Evolutionary conservation across 2,797 vertebrate genomes (phyloP).

Genomic region (Pachyuromys duprasi): DNA sequence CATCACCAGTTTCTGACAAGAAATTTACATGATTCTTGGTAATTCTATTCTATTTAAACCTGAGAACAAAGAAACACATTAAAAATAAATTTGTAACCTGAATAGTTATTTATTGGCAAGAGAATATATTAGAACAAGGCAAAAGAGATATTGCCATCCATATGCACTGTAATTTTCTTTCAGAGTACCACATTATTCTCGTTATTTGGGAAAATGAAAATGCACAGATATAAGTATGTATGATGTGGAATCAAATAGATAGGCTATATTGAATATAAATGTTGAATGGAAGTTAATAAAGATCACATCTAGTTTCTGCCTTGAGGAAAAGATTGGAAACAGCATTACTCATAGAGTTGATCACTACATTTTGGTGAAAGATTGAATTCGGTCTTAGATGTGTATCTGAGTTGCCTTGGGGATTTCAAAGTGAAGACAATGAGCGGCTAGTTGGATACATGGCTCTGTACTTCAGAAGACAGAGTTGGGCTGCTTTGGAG

Average conservation of each 20-base stretch:
- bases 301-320: background rate
- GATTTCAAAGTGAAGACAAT: background rate
- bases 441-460: background rate
- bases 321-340: slow-evolving; percentile 12
- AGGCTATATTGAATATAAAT: background rate
- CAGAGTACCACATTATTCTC: background rate
- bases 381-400: background rate
- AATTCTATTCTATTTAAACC: background rate
- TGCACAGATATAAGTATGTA: background rate
- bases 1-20: background rate
- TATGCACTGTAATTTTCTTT: background rate
- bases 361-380: background rate
- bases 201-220: slow-evolving; percentile 19
- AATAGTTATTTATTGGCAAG: background rate
- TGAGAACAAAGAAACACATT: background rate
- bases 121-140: background rate
- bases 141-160: background rate
- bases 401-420: background rate
- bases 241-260: background rate
- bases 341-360: background rate
- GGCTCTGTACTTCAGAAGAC: background rate
- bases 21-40: background rate
- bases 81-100: background rate
- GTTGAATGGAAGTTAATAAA: background rate
- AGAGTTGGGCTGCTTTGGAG: background rate